These are phyloP conservation scores for Mellivora capensis DNA, from an alignment of 2,113 vertebrate species.

Conservation along the genomic window DNA sequence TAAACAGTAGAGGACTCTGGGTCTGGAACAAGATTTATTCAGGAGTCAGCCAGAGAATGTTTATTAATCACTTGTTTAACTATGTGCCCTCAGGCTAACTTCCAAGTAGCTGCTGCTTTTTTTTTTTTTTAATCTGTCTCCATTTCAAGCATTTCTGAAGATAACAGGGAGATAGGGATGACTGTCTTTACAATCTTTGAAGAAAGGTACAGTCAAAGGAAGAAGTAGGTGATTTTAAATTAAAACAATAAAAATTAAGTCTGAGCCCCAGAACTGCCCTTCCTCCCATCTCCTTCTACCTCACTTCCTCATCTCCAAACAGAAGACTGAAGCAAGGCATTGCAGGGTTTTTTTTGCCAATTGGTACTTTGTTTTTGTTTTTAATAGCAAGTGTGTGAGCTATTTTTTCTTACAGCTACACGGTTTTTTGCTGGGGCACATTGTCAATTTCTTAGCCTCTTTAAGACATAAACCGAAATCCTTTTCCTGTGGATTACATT, in stretches of 20 bases:
- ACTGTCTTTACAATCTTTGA: neutral
- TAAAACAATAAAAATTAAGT: neutral
- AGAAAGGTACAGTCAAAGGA: neutral
- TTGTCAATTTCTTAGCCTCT: neutral
- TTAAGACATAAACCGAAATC: neutral
- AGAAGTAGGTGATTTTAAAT: neutral
- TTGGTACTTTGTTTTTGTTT: neutral
- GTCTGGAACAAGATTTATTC: neutral
- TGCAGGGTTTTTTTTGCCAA: neutral
- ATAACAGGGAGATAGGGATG: neutral
- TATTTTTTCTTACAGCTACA: neutral
- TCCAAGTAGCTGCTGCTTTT: neutral
- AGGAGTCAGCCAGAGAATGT: neutral
- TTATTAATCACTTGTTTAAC: neutral
- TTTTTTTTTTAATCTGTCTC: neutral
- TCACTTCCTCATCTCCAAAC: neutral
- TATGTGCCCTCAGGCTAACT: neutral
- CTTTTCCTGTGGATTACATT: neutral
- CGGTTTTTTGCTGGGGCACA: neutral
- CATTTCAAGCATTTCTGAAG: neutral
- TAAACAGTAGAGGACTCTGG: neutral
- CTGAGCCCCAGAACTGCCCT: neutral
- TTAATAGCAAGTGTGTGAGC: neutral
- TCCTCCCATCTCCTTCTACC: neutral
- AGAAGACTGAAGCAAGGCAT: neutral